Evolutionary conservation across 2,888 invertebrate species (phyloP).

Genomic region (Nomada ferruginata): DNA sequence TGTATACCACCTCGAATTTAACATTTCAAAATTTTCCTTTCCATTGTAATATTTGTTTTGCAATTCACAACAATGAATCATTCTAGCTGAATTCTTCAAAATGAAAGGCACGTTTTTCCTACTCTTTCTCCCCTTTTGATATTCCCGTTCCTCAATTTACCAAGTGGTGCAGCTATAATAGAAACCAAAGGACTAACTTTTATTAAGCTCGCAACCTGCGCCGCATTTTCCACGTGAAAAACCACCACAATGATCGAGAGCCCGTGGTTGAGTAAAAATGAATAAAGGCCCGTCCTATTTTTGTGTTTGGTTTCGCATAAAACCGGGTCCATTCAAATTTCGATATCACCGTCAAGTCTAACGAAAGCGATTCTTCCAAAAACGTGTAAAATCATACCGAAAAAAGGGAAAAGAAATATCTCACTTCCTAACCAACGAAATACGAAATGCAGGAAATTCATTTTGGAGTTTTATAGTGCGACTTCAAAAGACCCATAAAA

Average conservation of each 20-base stretch:
- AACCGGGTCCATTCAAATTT: constrained; percentile 2
- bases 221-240: constrained; percentile 20
- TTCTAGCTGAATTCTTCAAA: constrained; percentile 15
- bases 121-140: constrained; percentile 1
- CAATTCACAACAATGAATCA: constrained; percentile 10
- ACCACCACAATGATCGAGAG: constrained; percentile 29
- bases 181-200: constrained; percentile 6
- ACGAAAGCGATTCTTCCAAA: not conserved
- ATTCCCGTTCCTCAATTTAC: not conserved
- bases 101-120: constrained; percentile 7
- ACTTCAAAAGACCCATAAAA: not conserved
- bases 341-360: not conserved
- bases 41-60: not conserved
- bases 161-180: constrained; percentile 1
- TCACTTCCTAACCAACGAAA: not conserved
- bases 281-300: not conserved
- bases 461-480: not conserved
- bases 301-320: constrained; percentile 24
- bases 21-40: not conserved
- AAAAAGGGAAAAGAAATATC: not conserved
- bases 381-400: not conserved
- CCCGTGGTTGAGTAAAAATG: constrained; percentile 26
- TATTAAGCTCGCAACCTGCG: constrained; percentile 6
- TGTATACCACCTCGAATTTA: too few relatives aligned
- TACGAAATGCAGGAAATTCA: not conserved